Conservation (phyloP, 2,888 invertebrate genomes). For the Phasia obesa region DNA sequence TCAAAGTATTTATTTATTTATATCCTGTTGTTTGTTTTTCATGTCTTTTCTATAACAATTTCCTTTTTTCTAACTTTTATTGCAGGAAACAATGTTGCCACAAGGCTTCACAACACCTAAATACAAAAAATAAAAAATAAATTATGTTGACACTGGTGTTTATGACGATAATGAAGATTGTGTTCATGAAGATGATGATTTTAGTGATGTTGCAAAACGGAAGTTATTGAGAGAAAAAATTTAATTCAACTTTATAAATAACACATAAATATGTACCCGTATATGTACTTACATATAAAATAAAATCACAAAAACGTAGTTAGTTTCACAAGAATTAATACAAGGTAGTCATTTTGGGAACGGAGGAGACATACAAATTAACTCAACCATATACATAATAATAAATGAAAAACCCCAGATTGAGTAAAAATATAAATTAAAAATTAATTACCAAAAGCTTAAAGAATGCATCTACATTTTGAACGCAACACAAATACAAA, state of each 20-base stretch:
- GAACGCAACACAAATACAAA: slow-evolving; percentile 96
- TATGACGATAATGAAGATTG: slow-evolving; percentile 21
- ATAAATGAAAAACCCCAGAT: background rate
- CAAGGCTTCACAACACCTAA: slow-evolving; percentile 31
- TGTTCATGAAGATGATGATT: slow-evolving; percentile 22
- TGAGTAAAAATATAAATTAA: background rate
- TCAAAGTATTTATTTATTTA: slow-evolving; percentile 53
- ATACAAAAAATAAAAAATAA: background rate
- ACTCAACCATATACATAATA: slow-evolving; percentile 26
- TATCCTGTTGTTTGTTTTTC: slow-evolving; percentile 54
- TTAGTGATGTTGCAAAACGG: slow-evolving; percentile 32
- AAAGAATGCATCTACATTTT: slow-evolving; percentile 95
- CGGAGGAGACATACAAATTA: background rate
- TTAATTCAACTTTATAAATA: slow-evolving; percentile 2
- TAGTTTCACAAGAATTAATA: slow-evolving; percentile 51
- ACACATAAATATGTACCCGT: background rate
- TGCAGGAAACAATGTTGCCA: slow-evolving; percentile 65
- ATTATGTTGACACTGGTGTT: slow-evolving; percentile 28
- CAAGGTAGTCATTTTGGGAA: slow-evolving; percentile 28
- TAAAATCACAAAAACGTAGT: slow-evolving; percentile 43
- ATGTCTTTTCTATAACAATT: slow-evolving; percentile 55
- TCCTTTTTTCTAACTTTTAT: slow-evolving; percentile 55
- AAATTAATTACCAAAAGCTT: slow-evolving; percentile 6
- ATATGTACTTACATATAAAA: too few species aligned
- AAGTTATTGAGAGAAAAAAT: slow-evolving; percentile 46